Conservation (phyloP, 2,113 vertebrate species). For the Argyrosomus japonicus region DNA sequence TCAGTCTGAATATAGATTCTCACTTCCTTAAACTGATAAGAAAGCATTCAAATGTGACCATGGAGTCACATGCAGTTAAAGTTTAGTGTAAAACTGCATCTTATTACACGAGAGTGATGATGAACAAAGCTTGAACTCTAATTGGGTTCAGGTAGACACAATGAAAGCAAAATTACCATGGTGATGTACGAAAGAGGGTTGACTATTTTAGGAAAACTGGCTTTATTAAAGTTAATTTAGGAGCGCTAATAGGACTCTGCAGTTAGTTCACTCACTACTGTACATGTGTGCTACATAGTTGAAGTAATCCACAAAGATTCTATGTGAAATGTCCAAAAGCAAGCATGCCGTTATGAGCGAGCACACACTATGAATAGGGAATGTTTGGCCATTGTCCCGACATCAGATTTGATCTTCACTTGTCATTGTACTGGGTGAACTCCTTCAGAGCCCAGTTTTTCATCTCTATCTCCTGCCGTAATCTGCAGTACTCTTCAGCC, state of each 20-base stretch:
- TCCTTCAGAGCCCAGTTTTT: slow-evolving; percentile 84
- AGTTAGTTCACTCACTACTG: not conserved
- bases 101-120: not conserved
- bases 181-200: not conserved
- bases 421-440: slow-evolving; percentile 66
- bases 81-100: not conserved
- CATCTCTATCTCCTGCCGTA: slow-evolving; percentile 79
- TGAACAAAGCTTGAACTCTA: not conserved
- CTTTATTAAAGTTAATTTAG: not conserved
- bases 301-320: not conserved
- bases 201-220: slow-evolving; percentile 5
- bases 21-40: not conserved
- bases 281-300: not conserved
- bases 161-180: not conserved
- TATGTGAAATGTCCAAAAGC: not conserved
- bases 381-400: not conserved
- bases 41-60: not conserved
- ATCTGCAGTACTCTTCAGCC: slow-evolving; percentile 81
- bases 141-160: not conserved
- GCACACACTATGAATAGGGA: not conserved
- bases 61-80: not conserved
- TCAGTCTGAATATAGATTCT: not conserved
- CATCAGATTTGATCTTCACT: slow-evolving; percentile 22
- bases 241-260: not conserved
- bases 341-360: not conserved